A percentile compares a stretch with the other conserved stretches of the same genome.
Evolutionary conservation across 2,113 vertebrate species (phyloP).

Genomic region (Phodopus roborovskii): DNA sequence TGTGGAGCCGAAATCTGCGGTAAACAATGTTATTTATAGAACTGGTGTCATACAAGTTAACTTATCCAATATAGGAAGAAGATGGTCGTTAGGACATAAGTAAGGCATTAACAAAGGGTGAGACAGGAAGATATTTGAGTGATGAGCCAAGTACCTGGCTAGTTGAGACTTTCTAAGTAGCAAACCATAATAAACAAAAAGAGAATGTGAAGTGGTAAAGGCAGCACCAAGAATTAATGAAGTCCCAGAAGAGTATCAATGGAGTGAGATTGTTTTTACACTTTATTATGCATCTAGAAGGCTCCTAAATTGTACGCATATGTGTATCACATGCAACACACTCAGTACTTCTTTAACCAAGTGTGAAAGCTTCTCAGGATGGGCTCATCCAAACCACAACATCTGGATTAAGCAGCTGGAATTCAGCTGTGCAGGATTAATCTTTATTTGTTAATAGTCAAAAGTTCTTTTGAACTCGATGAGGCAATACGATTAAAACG

Average conservation of each 20-base stretch:
- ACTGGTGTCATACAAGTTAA: not conserved
- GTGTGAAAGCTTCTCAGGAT: not conserved
- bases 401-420: not conserved
- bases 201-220: not conserved
- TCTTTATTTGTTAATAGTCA: constrained; percentile 1
- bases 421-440: not conserved
- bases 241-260: not conserved
- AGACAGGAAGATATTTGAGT: not conserved
- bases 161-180: not conserved
- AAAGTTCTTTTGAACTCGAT: not conserved
- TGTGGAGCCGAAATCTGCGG: not conserved
- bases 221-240: not conserved
- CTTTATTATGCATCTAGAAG: not conserved
- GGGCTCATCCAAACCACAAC: not conserved
- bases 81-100: not conserved
- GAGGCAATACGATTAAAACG: not conserved
- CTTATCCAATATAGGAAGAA: not conserved
- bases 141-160: not conserved
- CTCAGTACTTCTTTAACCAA: not conserved
- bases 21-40: constrained; percentile 6
- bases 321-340: not conserved
- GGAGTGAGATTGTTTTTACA: not conserved
- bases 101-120: not conserved
- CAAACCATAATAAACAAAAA: not conserved
- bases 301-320: not conserved